Conservation (phyloP, 2,888 invertebrate genomes). For the Drosophila mercatorum region DNA sequence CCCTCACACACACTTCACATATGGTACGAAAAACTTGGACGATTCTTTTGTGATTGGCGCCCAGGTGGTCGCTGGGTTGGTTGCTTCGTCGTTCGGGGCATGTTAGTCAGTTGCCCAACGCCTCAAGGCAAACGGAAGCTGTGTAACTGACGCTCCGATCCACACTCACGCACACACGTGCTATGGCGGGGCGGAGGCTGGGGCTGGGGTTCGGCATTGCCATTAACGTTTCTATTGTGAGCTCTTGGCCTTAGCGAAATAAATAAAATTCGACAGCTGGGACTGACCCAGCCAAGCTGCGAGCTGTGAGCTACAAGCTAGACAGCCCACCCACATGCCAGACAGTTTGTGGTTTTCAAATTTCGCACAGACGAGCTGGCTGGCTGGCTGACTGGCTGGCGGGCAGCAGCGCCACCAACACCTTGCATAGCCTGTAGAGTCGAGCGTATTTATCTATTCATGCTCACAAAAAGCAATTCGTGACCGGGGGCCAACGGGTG, state of each 20-base stretch:
- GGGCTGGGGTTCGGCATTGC: conserved; percentile 50
- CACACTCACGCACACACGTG: conserved; percentile 24
- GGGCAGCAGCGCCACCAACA: conserved; percentile 17
- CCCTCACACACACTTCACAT: conserved; percentile 26
- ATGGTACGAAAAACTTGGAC: conserved; percentile 67
- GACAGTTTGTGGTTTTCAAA: conserved; percentile 72
- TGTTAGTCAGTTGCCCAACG: conserved; percentile 48
- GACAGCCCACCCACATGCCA: conserved; percentile 51
- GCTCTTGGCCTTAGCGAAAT: conserved; percentile 78
- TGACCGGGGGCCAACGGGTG: conserved; percentile 7
- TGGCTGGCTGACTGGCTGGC: conserved; percentile 14
- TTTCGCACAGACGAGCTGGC: conserved; percentile 51
- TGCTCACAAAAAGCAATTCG: conserved; percentile 72
- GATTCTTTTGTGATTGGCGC: conserved; percentile 73
- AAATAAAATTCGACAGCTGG: conserved; percentile 77
- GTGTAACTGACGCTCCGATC: conserved; percentile 69
- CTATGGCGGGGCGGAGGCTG: conserved; percentile 16
- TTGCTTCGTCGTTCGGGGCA: conserved; percentile 11
- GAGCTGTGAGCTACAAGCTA: conserved; percentile 20
- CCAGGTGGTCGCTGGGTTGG: conserved; percentile 56
- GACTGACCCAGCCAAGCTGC: conserved; percentile 37
- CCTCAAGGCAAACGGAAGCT: conserved; percentile 77
- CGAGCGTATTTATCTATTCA: conserved; percentile 76
- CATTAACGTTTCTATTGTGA: conserved; percentile 80
- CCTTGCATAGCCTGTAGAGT: conserved; percentile 18